phyloP scores from a whole-genome alignment of 2,113 vertebrate species.

The Ariopsis seemanni region DNA sequence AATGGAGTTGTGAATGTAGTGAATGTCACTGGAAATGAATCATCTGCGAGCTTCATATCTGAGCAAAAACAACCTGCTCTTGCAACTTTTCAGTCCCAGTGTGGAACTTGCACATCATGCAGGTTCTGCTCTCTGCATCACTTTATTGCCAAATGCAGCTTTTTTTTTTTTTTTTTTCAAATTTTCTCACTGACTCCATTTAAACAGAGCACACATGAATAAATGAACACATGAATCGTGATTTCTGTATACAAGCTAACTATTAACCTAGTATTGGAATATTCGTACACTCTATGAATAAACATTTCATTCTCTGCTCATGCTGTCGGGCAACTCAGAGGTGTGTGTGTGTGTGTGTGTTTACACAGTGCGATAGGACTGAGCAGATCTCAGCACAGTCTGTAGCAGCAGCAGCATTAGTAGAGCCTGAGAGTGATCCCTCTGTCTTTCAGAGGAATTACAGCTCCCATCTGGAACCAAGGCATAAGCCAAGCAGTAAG shows the following conservation, averaged over 20 bases:
- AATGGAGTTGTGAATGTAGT: not conserved
- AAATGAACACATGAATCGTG: not conserved
- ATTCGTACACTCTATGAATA: not conserved
- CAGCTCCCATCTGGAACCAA: slow-evolving; percentile 36
- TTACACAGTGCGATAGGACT: slow-evolving; percentile 20
- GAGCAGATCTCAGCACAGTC: slow-evolving; percentile 20
- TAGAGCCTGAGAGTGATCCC: slow-evolving; percentile 32
- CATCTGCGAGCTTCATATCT: not conserved
- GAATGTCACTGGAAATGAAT: not conserved
- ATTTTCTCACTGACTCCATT: not conserved
- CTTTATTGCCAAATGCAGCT: not conserved
- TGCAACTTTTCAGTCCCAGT: not conserved
- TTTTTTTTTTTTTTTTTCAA: no score
- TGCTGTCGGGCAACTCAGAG: not conserved
- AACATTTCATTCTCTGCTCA: not conserved
- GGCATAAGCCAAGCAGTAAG: slow-evolving; percentile 29
- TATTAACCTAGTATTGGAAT: not conserved
- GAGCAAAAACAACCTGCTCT: not conserved
- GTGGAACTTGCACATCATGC: not conserved
- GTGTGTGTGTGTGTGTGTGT: slow-evolving; percentile 19
- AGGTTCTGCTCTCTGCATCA: not conserved
- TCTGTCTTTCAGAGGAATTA: slow-evolving; percentile 37
- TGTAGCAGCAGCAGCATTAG: slow-evolving; percentile 26
- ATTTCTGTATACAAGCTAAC: not conserved
- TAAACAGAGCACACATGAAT: not conserved